Conservation (phyloP, 1,140 invertebrate species). For the Frieseomelitta varia region DNA sequence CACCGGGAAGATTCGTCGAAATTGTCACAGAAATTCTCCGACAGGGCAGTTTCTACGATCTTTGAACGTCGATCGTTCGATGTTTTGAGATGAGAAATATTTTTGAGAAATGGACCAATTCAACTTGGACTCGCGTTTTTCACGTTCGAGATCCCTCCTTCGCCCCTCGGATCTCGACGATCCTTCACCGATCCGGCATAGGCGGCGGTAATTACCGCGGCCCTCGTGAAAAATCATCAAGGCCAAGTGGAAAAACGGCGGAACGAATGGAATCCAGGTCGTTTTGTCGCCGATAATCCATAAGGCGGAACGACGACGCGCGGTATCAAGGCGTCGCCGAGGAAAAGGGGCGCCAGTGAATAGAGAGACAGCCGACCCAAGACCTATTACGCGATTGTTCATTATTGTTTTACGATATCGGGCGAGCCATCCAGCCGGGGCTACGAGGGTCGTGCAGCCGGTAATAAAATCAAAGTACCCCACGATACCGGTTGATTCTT, state of each 20-base stretch:
- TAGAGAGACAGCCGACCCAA: background rate
- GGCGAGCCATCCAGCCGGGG: conserved; percentile 7
- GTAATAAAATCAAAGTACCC: conserved; percentile 55
- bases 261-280: conserved; percentile 7
- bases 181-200: background rate
- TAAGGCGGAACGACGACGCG: conserved; percentile 2
- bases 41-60: too few species aligned
- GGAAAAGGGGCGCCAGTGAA: background rate
- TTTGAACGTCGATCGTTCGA: too few species aligned
- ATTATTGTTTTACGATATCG: conserved; percentile 60
- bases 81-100: too few species aligned
- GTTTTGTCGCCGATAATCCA: conserved; percentile 17
- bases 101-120: too few species aligned
- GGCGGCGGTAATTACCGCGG: background rate
- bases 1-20: background rate
- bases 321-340: conserved; percentile 2
- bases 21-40: background rate
- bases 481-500: conserved; percentile 29
- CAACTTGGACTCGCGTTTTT: too few species aligned
- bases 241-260: background rate
- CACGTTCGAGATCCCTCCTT: too few species aligned
- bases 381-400: conserved; percentile 61
- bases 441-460: background rate
- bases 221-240: conserved; percentile 7
- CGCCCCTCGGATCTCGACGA: background rate